Percentiles rank a stretch among this genome's conserved stretches.
phyloP scores from a whole-genome alignment of 2,888 invertebrate genomes.

The Herminia tarsipennalis region DNA sequence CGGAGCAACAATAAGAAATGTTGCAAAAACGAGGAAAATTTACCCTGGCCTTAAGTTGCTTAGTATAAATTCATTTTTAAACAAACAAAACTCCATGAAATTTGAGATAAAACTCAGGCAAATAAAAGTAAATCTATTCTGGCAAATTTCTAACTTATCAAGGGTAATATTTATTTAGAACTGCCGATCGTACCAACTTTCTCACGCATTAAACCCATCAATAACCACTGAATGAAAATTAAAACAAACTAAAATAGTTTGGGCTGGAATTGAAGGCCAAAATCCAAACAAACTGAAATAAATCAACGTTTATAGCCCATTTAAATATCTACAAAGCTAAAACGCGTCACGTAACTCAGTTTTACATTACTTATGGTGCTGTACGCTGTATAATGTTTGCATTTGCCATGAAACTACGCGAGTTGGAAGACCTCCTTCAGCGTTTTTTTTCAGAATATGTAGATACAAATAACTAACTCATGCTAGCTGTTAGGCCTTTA shows the following conservation, averaged over 20 bases:
- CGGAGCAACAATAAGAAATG: too few relatives aligned
- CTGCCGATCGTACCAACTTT: constrained; percentile 11
- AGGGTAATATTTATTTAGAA: constrained; percentile 5
- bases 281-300: constrained; percentile 60
- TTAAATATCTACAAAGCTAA: constrained; percentile 64
- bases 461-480: too few relatives aligned
- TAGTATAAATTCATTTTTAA: too few relatives aligned
- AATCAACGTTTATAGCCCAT: constrained; percentile 71
- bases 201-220: constrained; percentile 54
- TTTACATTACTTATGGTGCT: constrained; percentile 48
- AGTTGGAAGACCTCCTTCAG: not conserved
- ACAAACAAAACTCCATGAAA: too few relatives aligned
- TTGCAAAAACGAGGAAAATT: too few relatives aligned
- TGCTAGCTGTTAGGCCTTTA: too few relatives aligned
- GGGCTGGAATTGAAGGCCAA: constrained; percentile 50
- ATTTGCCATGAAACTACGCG: constrained; percentile 35
- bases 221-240: constrained; percentile 50
- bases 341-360: constrained; percentile 63
- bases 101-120: too few relatives aligned
- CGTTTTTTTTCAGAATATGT: not conserved
- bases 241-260: constrained; percentile 53
- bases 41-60: too few relatives aligned
- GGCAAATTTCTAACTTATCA: constrained; percentile 3
- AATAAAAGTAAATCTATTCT: not conserved
- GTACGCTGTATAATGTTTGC: constrained; percentile 42